These are phyloP conservation scores for Steinernema carpocapsae DNA, from an alignment of 2,888 invertebrate genomes.

Conservation along the genomic window DNA sequence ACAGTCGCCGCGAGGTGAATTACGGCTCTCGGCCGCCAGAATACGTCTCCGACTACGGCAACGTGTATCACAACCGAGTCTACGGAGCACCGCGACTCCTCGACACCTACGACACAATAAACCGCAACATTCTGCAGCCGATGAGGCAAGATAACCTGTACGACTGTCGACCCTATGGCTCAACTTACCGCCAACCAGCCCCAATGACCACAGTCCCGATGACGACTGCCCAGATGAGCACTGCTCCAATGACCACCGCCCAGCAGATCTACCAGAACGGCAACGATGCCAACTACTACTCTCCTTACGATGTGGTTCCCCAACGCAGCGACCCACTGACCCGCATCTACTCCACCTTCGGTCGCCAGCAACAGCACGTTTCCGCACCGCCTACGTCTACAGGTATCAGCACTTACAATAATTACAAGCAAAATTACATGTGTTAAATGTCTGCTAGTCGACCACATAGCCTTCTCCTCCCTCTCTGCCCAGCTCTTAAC, in stretches of 20 bases:
- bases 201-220: slow-evolving; percentile 1
- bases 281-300: not conserved
- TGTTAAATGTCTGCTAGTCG: slow-evolving; percentile 5
- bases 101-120: not conserved
- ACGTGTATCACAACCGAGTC: slow-evolving; percentile 47
- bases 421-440: slow-evolving; percentile 37
- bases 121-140: not conserved
- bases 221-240: not conserved
- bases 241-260: not conserved
- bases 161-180: not conserved
- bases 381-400: slow-evolving; percentile 33
- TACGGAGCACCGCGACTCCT: not conserved
- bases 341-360: slow-evolving; percentile 38
- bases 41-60: slow-evolving; percentile 63
- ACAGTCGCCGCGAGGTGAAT: slow-evolving; percentile 63
- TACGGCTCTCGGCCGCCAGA: slow-evolving; percentile 64
- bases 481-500: slow-evolving; percentile 29
- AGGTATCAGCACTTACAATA: slow-evolving; percentile 36
- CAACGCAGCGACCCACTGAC: slow-evolving; percentile 36
- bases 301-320: slow-evolving; percentile 28
- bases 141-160: not conserved
- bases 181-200: not conserved
- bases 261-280: slow-evolving; percentile 23
- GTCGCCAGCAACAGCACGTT: slow-evolving; percentile 33
- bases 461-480: slow-evolving; percentile 15